Evolutionary conservation across 1,140 invertebrate species (phyloP).

Genomic region (Aphis craccivora): DNA sequence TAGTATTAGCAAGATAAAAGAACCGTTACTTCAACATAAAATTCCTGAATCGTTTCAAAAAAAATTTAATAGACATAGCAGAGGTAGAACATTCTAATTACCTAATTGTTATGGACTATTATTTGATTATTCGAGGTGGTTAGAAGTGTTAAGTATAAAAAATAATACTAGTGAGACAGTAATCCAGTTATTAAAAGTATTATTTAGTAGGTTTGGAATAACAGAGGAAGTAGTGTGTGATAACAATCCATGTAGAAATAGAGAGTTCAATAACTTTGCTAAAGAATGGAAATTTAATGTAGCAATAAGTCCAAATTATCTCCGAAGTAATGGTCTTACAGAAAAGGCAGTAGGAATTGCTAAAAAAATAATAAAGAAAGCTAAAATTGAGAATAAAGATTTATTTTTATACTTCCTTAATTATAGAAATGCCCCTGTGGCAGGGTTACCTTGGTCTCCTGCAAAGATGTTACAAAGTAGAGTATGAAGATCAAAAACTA

Average conservation of each 20-base stretch:
- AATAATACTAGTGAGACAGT: constrained; percentile 46
- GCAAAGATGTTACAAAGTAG: background rate
- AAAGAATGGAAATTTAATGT: constrained; percentile 55
- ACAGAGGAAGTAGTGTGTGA: constrained; percentile 63
- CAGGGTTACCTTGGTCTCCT: background rate
- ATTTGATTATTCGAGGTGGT: constrained; percentile 61
- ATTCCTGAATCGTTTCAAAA: background rate
- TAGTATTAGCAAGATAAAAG: background rate
- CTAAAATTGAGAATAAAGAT: constrained; percentile 55
- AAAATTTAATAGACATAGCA: background rate
- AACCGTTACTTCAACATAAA: background rate
- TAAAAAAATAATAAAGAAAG: constrained; percentile 63
- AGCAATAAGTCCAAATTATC: constrained; percentile 61
- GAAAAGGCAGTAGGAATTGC: constrained; percentile 64
- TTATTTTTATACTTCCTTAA: constrained; percentile 52
- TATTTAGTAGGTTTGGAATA: constrained; percentile 63
- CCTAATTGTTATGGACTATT: constrained; percentile 62
- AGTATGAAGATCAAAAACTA: constrained; percentile 11
- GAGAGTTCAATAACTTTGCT: constrained; percentile 62
- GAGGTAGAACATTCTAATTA: background rate
- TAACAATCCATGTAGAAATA: constrained; percentile 62
- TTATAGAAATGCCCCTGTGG: constrained; percentile 38
- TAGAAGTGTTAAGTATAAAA: constrained; percentile 61
- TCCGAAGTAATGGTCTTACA: constrained; percentile 48
- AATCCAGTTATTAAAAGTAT: constrained; percentile 60